These are phyloP conservation scores for Canis aureus DNA, from an alignment of 2,113 vertebrate genomes.

Conservation along the genomic window DNA sequence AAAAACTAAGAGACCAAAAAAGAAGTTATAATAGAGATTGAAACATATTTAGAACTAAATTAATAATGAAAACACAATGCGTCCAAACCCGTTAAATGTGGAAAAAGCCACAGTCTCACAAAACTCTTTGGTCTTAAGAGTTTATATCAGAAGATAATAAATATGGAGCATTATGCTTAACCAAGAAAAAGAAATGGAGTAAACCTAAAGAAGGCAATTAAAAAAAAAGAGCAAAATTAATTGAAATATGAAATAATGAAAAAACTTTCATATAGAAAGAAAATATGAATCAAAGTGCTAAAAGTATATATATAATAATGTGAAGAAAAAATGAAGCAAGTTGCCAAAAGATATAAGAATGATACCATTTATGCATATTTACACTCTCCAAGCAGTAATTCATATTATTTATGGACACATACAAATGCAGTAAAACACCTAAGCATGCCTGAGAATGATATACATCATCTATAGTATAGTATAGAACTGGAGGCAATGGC, in stretches of 20 bases:
- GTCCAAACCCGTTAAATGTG: not conserved
- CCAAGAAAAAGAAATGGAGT: not conserved
- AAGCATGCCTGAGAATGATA: not conserved
- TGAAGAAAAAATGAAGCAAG: not conserved
- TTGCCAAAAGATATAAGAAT: not conserved
- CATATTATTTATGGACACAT: not conserved
- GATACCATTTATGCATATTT: not conserved
- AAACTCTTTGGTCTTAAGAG: not conserved
- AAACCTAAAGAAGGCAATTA: not conserved
- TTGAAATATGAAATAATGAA: not conserved
- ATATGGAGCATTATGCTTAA: not conserved
- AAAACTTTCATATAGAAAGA: not conserved
- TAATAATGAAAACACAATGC: not conserved
- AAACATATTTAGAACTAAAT: slow-evolving; percentile 19
- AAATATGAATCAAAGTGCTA: too few species aligned
- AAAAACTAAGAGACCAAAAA: not conserved
- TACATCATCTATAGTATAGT: not conserved
- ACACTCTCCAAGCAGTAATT: not conserved
- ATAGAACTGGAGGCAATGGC: not conserved
- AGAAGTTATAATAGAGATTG: not conserved
- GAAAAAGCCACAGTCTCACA: not conserved
- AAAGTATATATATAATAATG: too few species aligned
- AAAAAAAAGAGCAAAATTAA: not conserved
- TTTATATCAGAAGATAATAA: not conserved
- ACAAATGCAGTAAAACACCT: not conserved